A percentile compares a stretch with the other conserved stretches of the same genome.
Evolutionary conservation across 2,888 invertebrate genomes (phyloP).

Genomic region (Phortica magna): DNA sequence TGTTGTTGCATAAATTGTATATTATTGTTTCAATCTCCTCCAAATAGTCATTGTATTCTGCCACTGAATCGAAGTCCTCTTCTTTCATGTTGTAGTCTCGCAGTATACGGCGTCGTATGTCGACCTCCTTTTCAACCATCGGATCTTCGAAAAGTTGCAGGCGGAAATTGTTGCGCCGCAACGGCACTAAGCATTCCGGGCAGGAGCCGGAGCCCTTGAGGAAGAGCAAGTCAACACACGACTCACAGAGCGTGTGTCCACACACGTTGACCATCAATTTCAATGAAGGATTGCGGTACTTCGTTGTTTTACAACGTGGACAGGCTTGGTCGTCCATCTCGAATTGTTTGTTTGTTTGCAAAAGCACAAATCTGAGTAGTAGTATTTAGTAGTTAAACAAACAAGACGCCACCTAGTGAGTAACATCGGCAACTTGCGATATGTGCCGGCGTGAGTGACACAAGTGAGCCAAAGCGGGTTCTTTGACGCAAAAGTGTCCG

Average conservation of each 20-base stretch:
- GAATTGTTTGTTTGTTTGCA: not conserved
- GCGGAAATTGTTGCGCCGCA: constrained; percentile 93
- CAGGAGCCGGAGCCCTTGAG: constrained; percentile 97
- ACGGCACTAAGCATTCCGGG: constrained; percentile 93
- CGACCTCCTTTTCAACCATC: constrained; percentile 97
- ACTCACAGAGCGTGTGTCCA: constrained; percentile 98
- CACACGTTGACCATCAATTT: constrained; percentile 99
- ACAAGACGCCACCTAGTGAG: no score
- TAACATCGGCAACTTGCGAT: no score
- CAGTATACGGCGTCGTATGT: constrained; percentile 92
- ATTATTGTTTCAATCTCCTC: constrained; percentile 96
- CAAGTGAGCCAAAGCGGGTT: no score
- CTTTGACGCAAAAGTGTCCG: no score
- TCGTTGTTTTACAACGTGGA: constrained; percentile 97
- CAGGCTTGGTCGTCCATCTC: constrained; percentile 79
- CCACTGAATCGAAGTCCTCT: constrained; percentile 90
- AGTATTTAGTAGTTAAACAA: no score
- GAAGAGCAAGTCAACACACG: constrained; percentile 97
- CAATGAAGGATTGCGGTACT: constrained; percentile 96
- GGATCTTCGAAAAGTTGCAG: constrained; percentile 98
- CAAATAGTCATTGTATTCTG: constrained; percentile 96
- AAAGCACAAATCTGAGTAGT: no score
- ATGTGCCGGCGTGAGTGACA: no score
- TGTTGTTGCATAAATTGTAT: constrained; percentile 92
- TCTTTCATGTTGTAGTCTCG: constrained; percentile 96